Percentiles rank a stretch among this genome's conserved stretches.
These are phyloP conservation scores for Cylindroiulus punctatus DNA, from an alignment of 2,888 invertebrate genomes.

Conservation along the genomic window DNA sequence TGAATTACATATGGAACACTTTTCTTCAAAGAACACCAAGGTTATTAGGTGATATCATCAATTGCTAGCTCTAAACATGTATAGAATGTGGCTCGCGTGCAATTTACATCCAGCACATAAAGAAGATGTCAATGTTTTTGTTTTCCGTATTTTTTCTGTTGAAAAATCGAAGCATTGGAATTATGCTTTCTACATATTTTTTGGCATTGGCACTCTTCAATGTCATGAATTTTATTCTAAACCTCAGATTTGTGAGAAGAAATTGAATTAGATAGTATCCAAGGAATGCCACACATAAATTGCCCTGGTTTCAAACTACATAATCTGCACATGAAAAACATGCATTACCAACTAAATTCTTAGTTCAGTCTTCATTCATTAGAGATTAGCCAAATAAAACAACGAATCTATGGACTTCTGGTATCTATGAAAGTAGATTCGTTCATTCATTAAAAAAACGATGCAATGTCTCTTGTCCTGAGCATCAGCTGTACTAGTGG, in stretches of 20 bases:
- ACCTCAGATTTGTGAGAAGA: background rate
- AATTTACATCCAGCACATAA: conserved; percentile 14
- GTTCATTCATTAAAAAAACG: background rate
- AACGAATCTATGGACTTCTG: too few relatives aligned
- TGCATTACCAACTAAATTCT: background rate
- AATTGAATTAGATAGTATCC: background rate
- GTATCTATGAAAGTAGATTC: background rate
- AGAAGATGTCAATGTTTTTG: background rate
- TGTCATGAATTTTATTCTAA: background rate
- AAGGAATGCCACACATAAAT: background rate
- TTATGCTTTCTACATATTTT: background rate
- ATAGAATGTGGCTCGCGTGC: conserved; percentile 14
- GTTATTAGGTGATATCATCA: conserved; percentile 12
- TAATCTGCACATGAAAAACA: background rate
- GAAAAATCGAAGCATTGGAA: background rate
- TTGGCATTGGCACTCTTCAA: background rate
- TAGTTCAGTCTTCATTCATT: background rate
- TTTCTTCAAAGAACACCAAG: conserved; percentile 3
- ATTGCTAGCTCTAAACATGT: conserved; percentile 3
- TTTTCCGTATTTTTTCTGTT: background rate
- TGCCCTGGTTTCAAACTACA: background rate
- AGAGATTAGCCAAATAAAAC: background rate
- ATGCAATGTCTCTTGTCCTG: too few relatives aligned
- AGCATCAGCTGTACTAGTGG: too few relatives aligned
- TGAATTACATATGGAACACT: conserved; percentile 32